Percentiles rank a stretch among this genome's conserved stretches.
Conservation (phyloP, 2,888 invertebrate species). For the Cordylochernes scorpioides region DNA sequence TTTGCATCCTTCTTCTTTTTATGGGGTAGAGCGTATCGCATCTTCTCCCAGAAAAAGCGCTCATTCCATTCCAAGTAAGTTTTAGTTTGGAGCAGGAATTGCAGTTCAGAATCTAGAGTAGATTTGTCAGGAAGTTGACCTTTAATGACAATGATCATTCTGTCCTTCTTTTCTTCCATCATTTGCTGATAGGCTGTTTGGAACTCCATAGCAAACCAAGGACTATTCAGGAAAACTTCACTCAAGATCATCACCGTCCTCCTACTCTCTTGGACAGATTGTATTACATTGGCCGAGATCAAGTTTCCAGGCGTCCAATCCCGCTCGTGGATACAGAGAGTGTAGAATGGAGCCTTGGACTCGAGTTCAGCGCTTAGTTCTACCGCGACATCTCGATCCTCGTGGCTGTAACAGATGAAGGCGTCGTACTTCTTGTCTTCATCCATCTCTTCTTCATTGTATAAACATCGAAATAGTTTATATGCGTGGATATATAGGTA, state of each 20-base stretch:
- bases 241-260: constrained; percentile 14
- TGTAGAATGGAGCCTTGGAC: constrained; percentile 5
- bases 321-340: constrained; percentile 15
- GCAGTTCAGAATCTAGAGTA: constrained; percentile 13
- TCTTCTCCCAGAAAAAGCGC: constrained; percentile 15
- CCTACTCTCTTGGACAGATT: constrained; percentile 14
- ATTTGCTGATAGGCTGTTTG: constrained; percentile 15
- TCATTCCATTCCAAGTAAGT: constrained; percentile 15
- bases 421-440: constrained; percentile 14
- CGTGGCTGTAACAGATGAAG: constrained; percentile 12
- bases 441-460: too few species aligned
- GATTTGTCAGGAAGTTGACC: constrained; percentile 13
- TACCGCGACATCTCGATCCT: constrained; percentile 13
- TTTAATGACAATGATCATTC: constrained; percentile 14
- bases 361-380: constrained; percentile 11
- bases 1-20: too few species aligned
- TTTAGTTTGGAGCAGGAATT: constrained; percentile 13
- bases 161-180: constrained; percentile 14
- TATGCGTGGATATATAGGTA: too few species aligned
- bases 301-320: constrained; percentile 15
- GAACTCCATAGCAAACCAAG: constrained; percentile 16
- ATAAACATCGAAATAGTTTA: too few species aligned
- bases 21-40: constrained; percentile 14
- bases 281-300: constrained; percentile 14
- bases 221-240: constrained; percentile 12